Base-by-base conservation (phyloP, 2,113 vertebrate genomes). In the Nannospalax galili region DNA sequence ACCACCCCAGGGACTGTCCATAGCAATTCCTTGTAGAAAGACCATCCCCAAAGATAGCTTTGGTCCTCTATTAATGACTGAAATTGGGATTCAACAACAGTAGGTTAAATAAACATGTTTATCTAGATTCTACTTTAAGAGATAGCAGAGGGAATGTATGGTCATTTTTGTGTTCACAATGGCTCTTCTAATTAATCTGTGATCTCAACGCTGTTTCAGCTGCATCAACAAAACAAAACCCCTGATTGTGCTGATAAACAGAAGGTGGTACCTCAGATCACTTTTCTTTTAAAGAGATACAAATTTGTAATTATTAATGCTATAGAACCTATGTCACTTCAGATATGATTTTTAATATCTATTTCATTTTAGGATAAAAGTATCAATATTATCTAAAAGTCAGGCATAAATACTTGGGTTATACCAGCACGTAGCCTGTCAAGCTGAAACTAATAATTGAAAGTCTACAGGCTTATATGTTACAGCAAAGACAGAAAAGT, bases 1-100 rank as follows among this genome's bases (percentile, higher is more conserved):
- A 97, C 81, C 65, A 96, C 97, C 81, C 95, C 26, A 35, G 93
- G 96, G 97, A 96, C 45, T 96, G 98, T 84, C 67, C 97, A 60
- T 37, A 98, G 69, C n/a, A 97, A 97, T 96, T 98, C 95, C 96
- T 97, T 97, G 91, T 94, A 98, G 97, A 98, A 98, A 98, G 97
- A 97, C 97, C 97, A 97, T 95, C 89, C 95, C 95, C 74, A 96
- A 98, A 98, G 97, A 97, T 60, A 97, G 94, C 20, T 96, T 97
- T 97, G 91, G 96, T 77, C 96, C 73, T 97, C 95, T 96, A 93
- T 97, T 97, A 98, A 97, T 97, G 96, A 98, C 96, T 97, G 96
- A 95, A 97, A 40, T 92, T 90, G 94, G 94, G 95, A 98, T 81
- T 97, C 97, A 90, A 69, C 74, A 97, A 89, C 14, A 45, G 77